Percentiles rank a stretch among this genome's conserved stretches.
phyloP scores from a whole-genome alignment of 1,140 invertebrate species.

The Thalassaphorura encarpata region DNA sequence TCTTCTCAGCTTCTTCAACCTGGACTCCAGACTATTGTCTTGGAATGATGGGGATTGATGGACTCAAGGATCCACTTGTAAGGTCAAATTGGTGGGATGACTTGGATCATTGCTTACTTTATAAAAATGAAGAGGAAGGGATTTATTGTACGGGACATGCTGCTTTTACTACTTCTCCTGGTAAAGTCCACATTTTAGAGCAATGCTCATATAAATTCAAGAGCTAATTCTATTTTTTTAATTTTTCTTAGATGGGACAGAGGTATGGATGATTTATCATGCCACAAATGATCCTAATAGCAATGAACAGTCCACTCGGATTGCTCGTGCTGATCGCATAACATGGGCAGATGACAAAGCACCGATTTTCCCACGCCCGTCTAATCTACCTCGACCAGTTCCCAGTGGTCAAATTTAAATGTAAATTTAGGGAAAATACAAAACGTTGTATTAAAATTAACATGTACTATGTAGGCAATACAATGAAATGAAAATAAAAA shows the following conservation, averaged over 20 bases:
- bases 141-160: conserved; percentile 28
- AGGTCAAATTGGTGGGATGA: conserved; percentile 26
- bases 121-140: conserved; percentile 21
- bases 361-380: conserved; percentile 23
- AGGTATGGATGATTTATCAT: conserved; percentile 22
- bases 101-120: conserved; percentile 17
- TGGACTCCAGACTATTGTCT: conserved; percentile 29
- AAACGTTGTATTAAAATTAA: no score
- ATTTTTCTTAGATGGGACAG: conserved; percentile 10
- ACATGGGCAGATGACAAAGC: conserved; percentile 27
- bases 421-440: no score
- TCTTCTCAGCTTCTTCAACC: conserved; percentile 25
- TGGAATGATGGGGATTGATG: conserved; percentile 29
- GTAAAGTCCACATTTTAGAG: no score
- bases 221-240: no score
- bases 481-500: no score
- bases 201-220: no score
- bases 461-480: no score
- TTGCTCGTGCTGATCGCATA: conserved; percentile 17
- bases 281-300: conserved; percentile 15
- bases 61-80: conserved; percentile 19
- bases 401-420: no score
- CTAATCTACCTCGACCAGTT: no score
- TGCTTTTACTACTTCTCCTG: conserved; percentile 22
- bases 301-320: conserved; percentile 13